phyloP scores from a whole-genome alignment of 2,797 vertebrate genomes.

The Alexandromys oeconomus region DNA sequence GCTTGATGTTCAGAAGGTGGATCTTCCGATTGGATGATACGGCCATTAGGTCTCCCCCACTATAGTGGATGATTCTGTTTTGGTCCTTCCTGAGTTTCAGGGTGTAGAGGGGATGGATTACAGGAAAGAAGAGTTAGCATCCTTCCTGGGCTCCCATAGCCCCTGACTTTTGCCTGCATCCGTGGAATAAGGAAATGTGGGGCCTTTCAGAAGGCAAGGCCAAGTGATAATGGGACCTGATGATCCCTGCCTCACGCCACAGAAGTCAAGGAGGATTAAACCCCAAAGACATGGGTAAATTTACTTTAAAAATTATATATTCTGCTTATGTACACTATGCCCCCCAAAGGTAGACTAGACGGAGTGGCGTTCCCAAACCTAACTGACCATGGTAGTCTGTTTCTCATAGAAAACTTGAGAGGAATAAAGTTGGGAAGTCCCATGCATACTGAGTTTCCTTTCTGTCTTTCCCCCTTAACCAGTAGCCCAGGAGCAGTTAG shows the following conservation, averaged over 20 bases:
- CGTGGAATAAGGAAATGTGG: not conserved
- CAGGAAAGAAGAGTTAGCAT: conserved; percentile 22
- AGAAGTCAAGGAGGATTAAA: conserved; percentile 33
- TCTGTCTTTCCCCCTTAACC: not conserved
- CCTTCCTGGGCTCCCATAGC: not conserved
- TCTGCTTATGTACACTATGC: not conserved
- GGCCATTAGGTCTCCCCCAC: conserved; percentile 89
- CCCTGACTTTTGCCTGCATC: not conserved
- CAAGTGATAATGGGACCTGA: not conserved
- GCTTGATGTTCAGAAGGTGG: conserved; percentile 84
- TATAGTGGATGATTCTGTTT: conserved; percentile 90
- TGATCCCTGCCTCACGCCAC: not conserved
- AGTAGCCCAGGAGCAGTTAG: not conserved
- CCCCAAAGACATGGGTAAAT: not conserved
- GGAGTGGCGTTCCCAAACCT: conserved; percentile 11
- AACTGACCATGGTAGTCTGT: not conserved
- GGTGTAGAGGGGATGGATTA: not conserved
- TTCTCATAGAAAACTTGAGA: conserved; percentile 28
- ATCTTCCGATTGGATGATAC: conserved; percentile 88
- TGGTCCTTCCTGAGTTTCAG: conserved; percentile 88
- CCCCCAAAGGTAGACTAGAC: not conserved
- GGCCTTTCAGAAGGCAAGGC: not conserved
- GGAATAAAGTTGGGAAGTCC: not conserved
- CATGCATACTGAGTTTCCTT: not conserved
- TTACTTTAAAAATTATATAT: not conserved